Conservation (phyloP, 2,797 vertebrate genomes). For the Cryptoprocta ferox region DNA sequence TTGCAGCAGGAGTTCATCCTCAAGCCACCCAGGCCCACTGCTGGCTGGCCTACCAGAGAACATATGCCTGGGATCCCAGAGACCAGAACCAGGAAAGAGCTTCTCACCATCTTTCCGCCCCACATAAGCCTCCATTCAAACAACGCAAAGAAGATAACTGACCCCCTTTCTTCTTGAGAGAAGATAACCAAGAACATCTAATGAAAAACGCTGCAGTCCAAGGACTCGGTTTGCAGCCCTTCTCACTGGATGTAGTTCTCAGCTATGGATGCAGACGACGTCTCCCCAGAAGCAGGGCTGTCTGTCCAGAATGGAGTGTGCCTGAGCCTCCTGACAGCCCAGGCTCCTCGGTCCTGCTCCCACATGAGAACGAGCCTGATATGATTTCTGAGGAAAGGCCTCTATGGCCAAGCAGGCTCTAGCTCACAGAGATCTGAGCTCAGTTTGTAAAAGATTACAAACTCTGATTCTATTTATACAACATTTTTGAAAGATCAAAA, state of each 20-base stretch:
- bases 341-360: background rate
- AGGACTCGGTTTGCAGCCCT: background rate
- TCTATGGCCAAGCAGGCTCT: background rate
- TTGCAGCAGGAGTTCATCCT: conserved; percentile 24
- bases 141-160: conserved; percentile 13
- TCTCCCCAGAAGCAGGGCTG: background rate
- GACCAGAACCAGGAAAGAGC: background rate
- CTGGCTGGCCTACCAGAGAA: conserved; percentile 46
- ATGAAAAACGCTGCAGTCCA: background rate
- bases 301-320: background rate
- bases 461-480: conserved; percentile 30
- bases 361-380: background rate
- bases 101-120: conserved; percentile 21
- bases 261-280: background rate
- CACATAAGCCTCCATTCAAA: conserved; percentile 32
- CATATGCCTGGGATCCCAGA: conserved; percentile 49
- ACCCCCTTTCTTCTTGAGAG: background rate
- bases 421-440: conserved; percentile 5
- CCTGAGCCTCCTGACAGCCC: background rate
- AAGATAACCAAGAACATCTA: conserved; percentile 19
- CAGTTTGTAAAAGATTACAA: background rate
- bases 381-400: background rate
- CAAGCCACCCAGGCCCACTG: conserved; percentile 11
- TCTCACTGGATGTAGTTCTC: background rate
- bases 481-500: conserved; percentile 54